A percentile compares a stretch with the other conserved stretches of the same genome.
phyloP scores from a whole-genome alignment of 2,113 vertebrate species.

The Onychostruthus taczanowskii region DNA sequence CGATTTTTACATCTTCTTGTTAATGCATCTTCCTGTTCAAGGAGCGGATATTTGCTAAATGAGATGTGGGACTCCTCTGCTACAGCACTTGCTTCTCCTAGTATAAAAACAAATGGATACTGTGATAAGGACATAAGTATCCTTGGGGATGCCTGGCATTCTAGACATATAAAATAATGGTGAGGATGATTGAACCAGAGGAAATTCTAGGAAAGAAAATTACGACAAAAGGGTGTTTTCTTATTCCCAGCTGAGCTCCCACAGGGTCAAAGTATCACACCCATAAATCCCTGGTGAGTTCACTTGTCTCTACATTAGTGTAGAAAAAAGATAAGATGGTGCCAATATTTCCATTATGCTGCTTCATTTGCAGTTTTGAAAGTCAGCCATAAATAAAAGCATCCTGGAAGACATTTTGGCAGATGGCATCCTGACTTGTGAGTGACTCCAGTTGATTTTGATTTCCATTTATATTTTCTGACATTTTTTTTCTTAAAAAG shows the following conservation, averaged over 20 bases:
- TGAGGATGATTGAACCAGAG: not conserved
- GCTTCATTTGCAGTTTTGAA: conserved; percentile 34
- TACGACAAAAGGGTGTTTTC: not conserved
- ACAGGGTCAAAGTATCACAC: not conserved
- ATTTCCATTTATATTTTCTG: conserved; percentile 29
- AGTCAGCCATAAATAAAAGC: conserved; percentile 31
- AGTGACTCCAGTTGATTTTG: conserved; percentile 6
- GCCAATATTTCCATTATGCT: conserved; percentile 35
- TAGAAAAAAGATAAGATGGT: conserved; percentile 28
- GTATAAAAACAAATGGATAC: not conserved
- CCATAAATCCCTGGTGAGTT: not conserved
- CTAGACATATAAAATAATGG: not conserved
- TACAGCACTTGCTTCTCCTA: not conserved
- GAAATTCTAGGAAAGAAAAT: conserved; percentile 1
- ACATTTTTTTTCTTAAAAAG: not conserved
- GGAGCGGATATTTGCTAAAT: not conserved
- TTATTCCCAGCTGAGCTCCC: not conserved
- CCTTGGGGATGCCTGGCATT: not conserved
- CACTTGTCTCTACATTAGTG: not conserved
- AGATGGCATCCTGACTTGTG: not conserved
- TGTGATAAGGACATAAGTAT: not conserved
- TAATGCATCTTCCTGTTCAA: not conserved
- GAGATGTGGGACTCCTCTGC: not conserved
- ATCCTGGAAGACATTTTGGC: conserved; percentile 31
- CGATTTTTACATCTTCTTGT: not conserved